Evolutionary conservation across 2,113 vertebrate genomes (phyloP), one percentile per base, ranked within the genome.

Genomic region (Piaya cayana): DNA sequence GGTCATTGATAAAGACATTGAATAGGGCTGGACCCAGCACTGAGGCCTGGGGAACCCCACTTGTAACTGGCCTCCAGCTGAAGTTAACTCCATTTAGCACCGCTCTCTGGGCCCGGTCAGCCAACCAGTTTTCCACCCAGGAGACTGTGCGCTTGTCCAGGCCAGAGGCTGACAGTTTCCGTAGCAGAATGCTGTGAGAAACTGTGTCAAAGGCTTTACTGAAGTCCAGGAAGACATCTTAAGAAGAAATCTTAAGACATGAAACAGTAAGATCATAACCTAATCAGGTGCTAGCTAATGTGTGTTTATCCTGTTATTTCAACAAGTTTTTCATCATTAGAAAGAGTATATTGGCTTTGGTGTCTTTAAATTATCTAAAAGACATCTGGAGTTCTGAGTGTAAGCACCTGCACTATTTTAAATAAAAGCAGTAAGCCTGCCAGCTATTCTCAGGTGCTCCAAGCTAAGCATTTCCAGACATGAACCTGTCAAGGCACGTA

Each of bases 401-500:
- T 39, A 93, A 92, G 63, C 95, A 94, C 67, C 88, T 83, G 74
- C 83, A 84, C 6, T 47, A 65, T 63, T 70, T 88, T 77, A 90
- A 45, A 71, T 88, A 89, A 39, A 39, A 93, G 82, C 90, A 75
- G 50, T 49, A 90, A 84, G 91, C 14, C 89, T 96, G 68, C 34
- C 92, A 94, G 36, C 36, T 37, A 55, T 45, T 42, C 49, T 95
- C 91, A 91, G 85, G 93, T 94, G 95, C 50, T 92, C 75, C 86
- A 74, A 89, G 63, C 62, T 92, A 96, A 96, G 79, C n/a, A 45
- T 29, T 96, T 93, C 92, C 92, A 96, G 90, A 85, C 56, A 42
- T 8, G 49, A 78, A 90, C 82, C 50, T 95, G 82, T 55, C 88
- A 93, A 90, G 60, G 34, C 69, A 64, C 0, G n/a, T 82, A 85